Conservation (phyloP, 2,888 invertebrate genomes). For the Pachydiplax longipennis region DNA sequence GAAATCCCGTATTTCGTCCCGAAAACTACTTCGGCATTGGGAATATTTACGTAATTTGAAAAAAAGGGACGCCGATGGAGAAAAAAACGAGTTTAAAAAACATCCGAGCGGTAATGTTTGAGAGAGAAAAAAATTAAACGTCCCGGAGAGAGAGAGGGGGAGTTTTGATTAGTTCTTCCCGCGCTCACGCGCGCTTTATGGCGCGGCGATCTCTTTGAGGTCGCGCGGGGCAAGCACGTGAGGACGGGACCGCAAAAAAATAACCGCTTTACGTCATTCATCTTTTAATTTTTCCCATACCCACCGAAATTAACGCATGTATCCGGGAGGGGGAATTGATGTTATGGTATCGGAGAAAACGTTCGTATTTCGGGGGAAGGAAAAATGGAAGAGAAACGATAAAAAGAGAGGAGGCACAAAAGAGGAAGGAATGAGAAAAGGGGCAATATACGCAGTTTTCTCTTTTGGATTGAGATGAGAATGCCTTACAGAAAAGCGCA, state of each 20-base stretch:
- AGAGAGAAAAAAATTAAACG: not conserved
- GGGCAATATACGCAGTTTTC: not conserved
- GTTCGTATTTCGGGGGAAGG: not conserved
- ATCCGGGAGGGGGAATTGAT: conserved; percentile 13
- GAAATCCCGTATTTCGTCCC: not conserved
- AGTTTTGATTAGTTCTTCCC: conserved; percentile 42
- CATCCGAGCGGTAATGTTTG: not conserved
- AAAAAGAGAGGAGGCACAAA: too few species aligned
- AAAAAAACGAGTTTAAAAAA: not conserved
- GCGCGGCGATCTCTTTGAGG: conserved; percentile 43
- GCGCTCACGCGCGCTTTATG: conserved; percentile 23
- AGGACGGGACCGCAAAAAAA: conserved; percentile 28
- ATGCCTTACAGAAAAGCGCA: not conserved
- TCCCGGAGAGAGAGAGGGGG: not conserved
- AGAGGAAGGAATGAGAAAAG: not conserved
- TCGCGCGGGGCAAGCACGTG: conserved; percentile 43
- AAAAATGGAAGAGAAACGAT: not conserved
- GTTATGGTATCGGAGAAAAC: conserved; percentile 2
- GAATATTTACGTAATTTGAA: conserved; percentile 6
- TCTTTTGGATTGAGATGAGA: not conserved
- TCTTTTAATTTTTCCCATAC: not conserved
- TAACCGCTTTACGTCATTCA: not conserved
- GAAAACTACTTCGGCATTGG: conserved; percentile 5
- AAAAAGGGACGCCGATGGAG: not conserved
- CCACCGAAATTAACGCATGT: conserved; percentile 11